These are phyloP conservation scores for Montipora efflorescens DNA, from an alignment of 64 coral and sea anemone species.

Conservation along the genomic window DNA sequence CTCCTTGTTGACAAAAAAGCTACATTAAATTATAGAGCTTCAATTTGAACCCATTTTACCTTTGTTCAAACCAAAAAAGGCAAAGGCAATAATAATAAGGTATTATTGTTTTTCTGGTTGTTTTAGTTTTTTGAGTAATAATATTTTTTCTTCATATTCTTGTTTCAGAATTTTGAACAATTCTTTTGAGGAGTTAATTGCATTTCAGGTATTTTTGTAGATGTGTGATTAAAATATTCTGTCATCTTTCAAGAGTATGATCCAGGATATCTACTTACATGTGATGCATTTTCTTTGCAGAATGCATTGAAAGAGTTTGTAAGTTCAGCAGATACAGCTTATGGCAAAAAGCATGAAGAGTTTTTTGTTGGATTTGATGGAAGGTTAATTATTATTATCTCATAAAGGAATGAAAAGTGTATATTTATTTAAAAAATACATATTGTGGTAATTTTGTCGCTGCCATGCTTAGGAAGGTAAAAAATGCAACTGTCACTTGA, in stretches of 20 bases:
- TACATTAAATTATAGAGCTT: no score
- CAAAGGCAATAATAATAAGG: no score
- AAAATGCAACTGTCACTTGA: no score
- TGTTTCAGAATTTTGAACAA: constrained; percentile 86
- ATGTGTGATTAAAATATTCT: background rate
- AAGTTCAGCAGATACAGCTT: constrained; percentile 82
- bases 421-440: no score
- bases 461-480: no score
- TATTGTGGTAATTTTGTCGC: no score
- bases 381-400: constrained; percentile 57
- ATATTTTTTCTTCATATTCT: background rate
- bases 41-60: no score
- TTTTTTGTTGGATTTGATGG: constrained; percentile 99
- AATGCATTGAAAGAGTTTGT: constrained; percentile 99
- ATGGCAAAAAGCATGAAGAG: constrained; percentile 95
- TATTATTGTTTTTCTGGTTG: no score
- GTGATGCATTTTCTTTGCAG: constrained; percentile 29
- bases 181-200: constrained; percentile 96
- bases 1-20: no score
- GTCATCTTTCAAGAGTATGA: background rate
- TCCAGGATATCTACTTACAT: background rate
- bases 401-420: background rate
- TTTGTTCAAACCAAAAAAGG: no score
- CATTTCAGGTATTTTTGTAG: constrained; percentile 87
- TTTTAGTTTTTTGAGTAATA: no score